Conservation (phyloP, 2,113 vertebrate species). For the Platysteira castanea region DNA sequence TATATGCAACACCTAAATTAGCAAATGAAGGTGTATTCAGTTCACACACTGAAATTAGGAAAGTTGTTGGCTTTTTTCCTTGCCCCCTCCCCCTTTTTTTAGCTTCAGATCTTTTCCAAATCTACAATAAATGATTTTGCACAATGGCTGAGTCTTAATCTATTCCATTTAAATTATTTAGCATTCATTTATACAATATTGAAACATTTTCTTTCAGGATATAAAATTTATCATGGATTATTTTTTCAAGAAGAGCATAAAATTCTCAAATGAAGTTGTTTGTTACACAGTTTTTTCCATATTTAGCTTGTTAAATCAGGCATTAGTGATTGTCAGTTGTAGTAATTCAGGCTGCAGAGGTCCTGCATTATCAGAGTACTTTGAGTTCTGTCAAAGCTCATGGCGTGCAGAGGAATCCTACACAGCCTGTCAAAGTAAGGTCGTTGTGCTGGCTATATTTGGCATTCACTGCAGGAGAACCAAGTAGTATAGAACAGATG, state of each 20-base stretch:
- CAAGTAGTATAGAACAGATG: neutral
- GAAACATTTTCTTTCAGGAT: neutral
- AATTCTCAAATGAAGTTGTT: neutral
- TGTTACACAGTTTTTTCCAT: neutral
- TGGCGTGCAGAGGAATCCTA: neutral
- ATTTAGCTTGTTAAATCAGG: neutral
- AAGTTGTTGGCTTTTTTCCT: neutral
- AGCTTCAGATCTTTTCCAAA: neutral
- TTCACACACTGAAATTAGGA: neutral
- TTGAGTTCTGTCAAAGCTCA: neutral
- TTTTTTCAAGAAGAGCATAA: neutral
- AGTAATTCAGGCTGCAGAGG: neutral
- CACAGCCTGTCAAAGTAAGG: neutral
- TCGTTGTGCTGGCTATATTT: neutral
- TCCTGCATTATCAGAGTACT: neutral
- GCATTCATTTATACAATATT: neutral
- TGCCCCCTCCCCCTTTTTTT: accelerated
- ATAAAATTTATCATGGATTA: neutral
- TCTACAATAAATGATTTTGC: neutral
- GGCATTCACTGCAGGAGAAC: neutral
- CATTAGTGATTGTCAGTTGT: neutral
- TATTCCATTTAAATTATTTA: conserved; percentile 42
- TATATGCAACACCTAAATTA: neutral
- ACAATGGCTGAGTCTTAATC: neutral
- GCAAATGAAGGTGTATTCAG: neutral